A percentile compares a stretch with the other conserved stretches of the same genome.
These are phyloP conservation scores for Polylopha cassiicola DNA, from an alignment of 2,888 invertebrate species.

Conservation along the genomic window DNA sequence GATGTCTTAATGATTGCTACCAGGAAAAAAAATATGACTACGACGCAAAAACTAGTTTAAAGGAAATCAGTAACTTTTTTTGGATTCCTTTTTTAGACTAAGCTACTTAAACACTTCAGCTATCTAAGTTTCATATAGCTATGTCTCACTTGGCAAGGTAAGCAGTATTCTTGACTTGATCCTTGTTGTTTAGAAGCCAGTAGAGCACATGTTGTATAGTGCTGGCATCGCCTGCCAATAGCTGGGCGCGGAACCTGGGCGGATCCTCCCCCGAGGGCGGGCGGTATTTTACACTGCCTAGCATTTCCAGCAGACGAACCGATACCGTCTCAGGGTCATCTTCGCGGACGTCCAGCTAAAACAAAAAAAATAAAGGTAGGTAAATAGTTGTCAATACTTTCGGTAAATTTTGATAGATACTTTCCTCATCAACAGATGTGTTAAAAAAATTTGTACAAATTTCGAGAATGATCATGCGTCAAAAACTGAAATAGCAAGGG, in stretches of 20 bases:
- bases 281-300: conserved; percentile 88
- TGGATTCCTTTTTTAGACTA: neutral
- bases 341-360: conserved; percentile 81
- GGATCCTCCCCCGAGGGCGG: conserved; percentile 75
- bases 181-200: conserved; percentile 86
- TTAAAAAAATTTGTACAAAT: too few species aligned
- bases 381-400: too few species aligned
- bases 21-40: too few species aligned
- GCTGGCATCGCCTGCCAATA: conserved; percentile 82
- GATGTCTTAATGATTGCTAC: too few species aligned
- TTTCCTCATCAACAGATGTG: too few species aligned
- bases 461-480: too few species aligned
- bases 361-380: neutral
- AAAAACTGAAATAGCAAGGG: too few species aligned
- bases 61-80: too few species aligned
- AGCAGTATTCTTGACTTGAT: conserved; percentile 87
- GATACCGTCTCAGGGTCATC: conserved; percentile 87
- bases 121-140: conserved; percentile 20
- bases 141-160: conserved; percentile 84
- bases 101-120: neutral
- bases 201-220: conserved; percentile 86
- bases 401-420: too few species aligned
- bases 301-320: conserved; percentile 81
- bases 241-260: conserved; percentile 58
- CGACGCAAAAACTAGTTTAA: too few species aligned